These are phyloP conservation scores for Micrasema longulum DNA, from an alignment of 1,140 invertebrate genomes.

Conservation along the genomic window DNA sequence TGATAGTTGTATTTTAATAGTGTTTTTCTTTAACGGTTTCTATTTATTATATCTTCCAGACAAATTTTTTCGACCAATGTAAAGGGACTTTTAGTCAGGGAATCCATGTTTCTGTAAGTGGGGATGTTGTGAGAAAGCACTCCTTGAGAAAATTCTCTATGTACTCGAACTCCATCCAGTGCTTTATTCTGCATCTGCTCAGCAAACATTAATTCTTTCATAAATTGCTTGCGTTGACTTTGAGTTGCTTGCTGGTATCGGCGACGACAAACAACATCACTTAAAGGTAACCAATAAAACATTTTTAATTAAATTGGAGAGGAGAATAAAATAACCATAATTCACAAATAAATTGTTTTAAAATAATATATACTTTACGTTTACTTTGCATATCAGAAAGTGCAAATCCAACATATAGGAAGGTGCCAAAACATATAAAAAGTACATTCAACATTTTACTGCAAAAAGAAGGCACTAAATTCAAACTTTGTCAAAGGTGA, in stretches of 20 bases:
- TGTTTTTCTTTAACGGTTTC: neutral
- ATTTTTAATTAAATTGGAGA: too few species aligned
- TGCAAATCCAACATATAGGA: too few species aligned
- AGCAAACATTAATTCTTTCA: slow-evolving; percentile 63
- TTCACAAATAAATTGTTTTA: too few species aligned
- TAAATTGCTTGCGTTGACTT: slow-evolving; percentile 62
- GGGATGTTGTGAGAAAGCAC: slow-evolving; percentile 65
- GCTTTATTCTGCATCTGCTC: slow-evolving; percentile 64
- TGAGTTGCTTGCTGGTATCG: slow-evolving; percentile 62
- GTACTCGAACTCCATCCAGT: slow-evolving; percentile 64
- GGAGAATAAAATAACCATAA: too few species aligned
- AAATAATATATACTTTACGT: too few species aligned
- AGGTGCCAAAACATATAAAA: too few species aligned
- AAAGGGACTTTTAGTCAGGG: slow-evolving; percentile 30
- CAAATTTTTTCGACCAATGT: slow-evolving; percentile 24
- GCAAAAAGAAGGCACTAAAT: too few species aligned
- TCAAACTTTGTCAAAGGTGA: too few species aligned
- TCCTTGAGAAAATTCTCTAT: slow-evolving; percentile 63
- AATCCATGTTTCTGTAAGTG: slow-evolving; percentile 59
- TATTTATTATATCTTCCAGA: slow-evolving; percentile 12
- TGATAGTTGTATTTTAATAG: neutral
- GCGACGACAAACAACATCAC: slow-evolving; percentile 62
- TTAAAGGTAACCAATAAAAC: slow-evolving; percentile 50
- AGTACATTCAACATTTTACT: too few species aligned
- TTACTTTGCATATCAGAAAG: too few species aligned